Evolutionary conservation across 2,888 invertebrate genomes (phyloP).

Genomic region (Cacoxenus indagator): DNA sequence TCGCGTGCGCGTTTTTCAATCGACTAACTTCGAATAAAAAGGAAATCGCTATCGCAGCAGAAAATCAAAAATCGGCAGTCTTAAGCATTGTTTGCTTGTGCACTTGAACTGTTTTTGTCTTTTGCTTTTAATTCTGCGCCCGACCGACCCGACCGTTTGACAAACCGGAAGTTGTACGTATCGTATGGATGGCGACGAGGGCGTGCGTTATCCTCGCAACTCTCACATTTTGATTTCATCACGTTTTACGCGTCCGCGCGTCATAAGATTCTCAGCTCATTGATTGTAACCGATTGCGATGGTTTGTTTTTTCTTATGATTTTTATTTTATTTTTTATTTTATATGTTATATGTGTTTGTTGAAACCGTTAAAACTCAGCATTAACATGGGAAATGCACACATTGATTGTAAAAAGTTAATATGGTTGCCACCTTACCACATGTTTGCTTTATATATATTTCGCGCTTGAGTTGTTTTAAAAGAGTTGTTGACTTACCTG

Average conservation of each 20-base stretch:
- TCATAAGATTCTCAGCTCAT: not conserved
- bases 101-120: slow-evolving; percentile 12
- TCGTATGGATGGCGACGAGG: not conserved
- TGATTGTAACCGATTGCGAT: not conserved
- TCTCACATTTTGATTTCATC: slow-evolving; percentile 55
- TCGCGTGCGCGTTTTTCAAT: not conserved
- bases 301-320: not conserved
- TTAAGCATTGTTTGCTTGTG: slow-evolving; percentile 15
- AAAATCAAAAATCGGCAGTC: slow-evolving; percentile 11
- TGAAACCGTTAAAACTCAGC: not conserved
- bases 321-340: not conserved
- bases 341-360: not conserved
- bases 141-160: not conserved
- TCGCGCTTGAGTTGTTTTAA: not conserved
- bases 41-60: not conserved
- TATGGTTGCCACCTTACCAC: slow-evolving; percentile 9
- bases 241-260: slow-evolving; percentile 43
- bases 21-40: not conserved
- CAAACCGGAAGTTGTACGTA: not conserved
- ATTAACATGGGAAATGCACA: slow-evolving; percentile 51
- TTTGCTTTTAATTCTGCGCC: not conserved
- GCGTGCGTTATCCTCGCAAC: not conserved
- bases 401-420: slow-evolving; percentile 15
- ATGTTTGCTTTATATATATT: not conserved
- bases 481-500: slow-evolving; percentile 45